phyloP scores from a whole-genome alignment of 2,113 vertebrate genomes.

The Sus scrofa region T2T-Sscrofa CM000825.6:68597001-68597500 shows the following conservation, averaged over 20 bases:
- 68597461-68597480: neutral
- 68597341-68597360: neutral
- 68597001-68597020: neutral
- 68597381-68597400: neutral
- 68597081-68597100: neutral
- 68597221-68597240: neutral
- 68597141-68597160: conserved; percentile 11
- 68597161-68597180: neutral
- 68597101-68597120: neutral
- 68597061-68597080: neutral
- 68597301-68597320: neutral
- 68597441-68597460: neutral
- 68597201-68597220: neutral
- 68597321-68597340: neutral
- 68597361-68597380: neutral
- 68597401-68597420: neutral
- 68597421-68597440: neutral
- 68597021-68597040: neutral
- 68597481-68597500: neutral
- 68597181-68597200: neutral
- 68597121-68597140: neutral
- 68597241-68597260: neutral
- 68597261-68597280: neutral
- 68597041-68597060: neutral
- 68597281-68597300: neutral